A percentile compares a stretch with the other conserved stretches of the same genome.
These are phyloP conservation scores for Coendou prehensilis DNA, from an alignment of 2,797 vertebrate species.

Conservation along the genomic window DNA sequence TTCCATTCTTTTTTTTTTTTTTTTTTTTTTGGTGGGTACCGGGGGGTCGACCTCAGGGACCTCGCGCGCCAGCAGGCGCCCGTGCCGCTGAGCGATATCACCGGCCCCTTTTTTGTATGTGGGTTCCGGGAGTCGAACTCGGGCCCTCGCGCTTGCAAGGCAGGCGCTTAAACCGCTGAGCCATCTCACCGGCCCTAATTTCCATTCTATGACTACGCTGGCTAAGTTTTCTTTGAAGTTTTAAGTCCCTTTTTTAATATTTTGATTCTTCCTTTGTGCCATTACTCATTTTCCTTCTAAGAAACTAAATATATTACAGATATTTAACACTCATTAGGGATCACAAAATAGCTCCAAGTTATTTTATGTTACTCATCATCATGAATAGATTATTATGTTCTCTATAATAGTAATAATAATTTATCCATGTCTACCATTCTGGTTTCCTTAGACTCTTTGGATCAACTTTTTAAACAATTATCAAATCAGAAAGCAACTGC, in stretches of 20 bases:
- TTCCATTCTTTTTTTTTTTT: too few species aligned
- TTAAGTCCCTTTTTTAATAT: not conserved
- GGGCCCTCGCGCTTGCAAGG: too few species aligned
- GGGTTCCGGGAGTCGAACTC: too few species aligned
- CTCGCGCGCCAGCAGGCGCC: too few species aligned
- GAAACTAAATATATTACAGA: slow-evolving; percentile 10
- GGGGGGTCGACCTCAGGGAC: too few species aligned
- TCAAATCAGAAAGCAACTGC: not conserved
- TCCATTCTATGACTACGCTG: not conserved
- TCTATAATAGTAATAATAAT: not conserved
- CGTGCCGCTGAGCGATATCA: too few species aligned
- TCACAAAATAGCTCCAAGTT: slow-evolving; percentile 5
- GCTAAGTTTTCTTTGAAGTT: not conserved
- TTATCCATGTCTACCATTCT: not conserved
- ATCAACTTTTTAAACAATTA: not conserved
- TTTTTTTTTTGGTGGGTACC: too few species aligned
- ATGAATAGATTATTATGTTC: not conserved
- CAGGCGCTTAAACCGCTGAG: too few species aligned
- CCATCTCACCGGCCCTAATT: too few species aligned
- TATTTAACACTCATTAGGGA: not conserved
- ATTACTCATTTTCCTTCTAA: not conserved
- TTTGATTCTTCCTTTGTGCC: not conserved
- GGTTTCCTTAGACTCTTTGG: not conserved
- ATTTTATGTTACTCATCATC: slow-evolving; percentile 1
- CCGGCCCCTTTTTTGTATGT: too few species aligned